Percentiles rank a stretch among this genome's conserved stretches.
phyloP scores from a whole-genome alignment of 1,140 invertebrate genomes.

The Drosophila eugracilis region DNA sequence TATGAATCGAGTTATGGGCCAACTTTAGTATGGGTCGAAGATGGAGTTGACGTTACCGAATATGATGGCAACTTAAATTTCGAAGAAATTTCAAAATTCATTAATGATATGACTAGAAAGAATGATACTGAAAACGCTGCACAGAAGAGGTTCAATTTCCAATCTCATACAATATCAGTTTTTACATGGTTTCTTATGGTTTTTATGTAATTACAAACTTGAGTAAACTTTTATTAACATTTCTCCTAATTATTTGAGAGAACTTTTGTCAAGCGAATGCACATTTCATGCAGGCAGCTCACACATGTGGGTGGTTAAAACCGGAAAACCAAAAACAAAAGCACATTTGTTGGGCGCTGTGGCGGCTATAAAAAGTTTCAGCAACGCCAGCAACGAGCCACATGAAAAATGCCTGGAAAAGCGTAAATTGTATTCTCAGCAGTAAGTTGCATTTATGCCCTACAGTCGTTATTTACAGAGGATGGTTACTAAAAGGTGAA shows the following conservation, averaged over 20 bases:
- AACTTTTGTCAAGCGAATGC: constrained; percentile 63
- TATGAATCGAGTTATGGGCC: neutral
- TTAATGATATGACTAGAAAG: neutral
- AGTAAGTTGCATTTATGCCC: constrained; percentile 41
- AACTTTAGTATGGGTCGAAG: neutral
- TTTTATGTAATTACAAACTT: too few species aligned
- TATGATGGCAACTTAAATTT: neutral
- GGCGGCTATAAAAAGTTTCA: constrained; percentile 68
- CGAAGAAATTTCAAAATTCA: neutral
- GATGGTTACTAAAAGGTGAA: neutral
- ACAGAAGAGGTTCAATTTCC: neutral
- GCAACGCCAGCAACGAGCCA: constrained; percentile 40
- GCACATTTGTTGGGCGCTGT: constrained; percentile 52
- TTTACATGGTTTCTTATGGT: neutral
- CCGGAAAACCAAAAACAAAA: constrained; percentile 40
- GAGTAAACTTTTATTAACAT: too few species aligned
- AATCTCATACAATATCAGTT: constrained; percentile 10
- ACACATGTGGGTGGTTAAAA: constrained; percentile 24
- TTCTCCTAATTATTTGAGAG: constrained; percentile 46
- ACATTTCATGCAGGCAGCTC: constrained; percentile 55
- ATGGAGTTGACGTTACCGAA: neutral
- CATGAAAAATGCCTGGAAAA: constrained; percentile 70
- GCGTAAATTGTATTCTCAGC: constrained; percentile 70
- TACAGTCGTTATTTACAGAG: neutral
- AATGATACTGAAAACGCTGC: neutral